Conservation (phyloP, 2,888 invertebrate genomes). For the Protodeltote pygarga region DNA sequence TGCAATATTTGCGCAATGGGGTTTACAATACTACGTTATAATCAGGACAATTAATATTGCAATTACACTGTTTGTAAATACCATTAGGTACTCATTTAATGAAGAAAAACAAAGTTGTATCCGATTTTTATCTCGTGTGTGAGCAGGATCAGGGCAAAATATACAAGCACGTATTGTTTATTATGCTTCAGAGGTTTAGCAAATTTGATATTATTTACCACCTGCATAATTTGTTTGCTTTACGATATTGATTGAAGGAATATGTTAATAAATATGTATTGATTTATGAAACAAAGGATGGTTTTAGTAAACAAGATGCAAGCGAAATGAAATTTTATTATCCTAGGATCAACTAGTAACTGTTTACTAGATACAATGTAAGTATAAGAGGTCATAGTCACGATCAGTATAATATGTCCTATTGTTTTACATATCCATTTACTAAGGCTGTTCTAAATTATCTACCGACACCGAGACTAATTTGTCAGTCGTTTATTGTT, state of each 20-base stretch:
- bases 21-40: constrained; percentile 5
- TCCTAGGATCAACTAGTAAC: not conserved
- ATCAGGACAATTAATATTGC: constrained; percentile 10
- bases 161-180: constrained; percentile 18
- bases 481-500: constrained; percentile 45
- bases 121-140: constrained; percentile 30
- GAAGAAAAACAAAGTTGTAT: constrained; percentile 16
- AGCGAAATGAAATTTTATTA: constrained; percentile 5
- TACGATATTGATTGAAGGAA: constrained; percentile 14
- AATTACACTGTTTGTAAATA: constrained; percentile 11
- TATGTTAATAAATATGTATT: not conserved
- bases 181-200: constrained; percentile 15
- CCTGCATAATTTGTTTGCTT: constrained; percentile 20
- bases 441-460: constrained; percentile 24
- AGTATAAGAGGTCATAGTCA: constrained; percentile 6
- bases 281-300: constrained; percentile 10
- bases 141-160: not conserved
- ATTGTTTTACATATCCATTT: constrained; percentile 16
- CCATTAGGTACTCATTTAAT: constrained; percentile 4
- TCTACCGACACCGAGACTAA: constrained; percentile 39
- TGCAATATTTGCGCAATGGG: constrained; percentile 41
- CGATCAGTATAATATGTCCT: constrained; percentile 1
- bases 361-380: not conserved
- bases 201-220: constrained; percentile 34
- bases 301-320: not conserved